A percentile compares a stretch with the other conserved stretches of the same genome.
phyloP scores from a whole-genome alignment of 2,113 vertebrate species.

The Nothocercus nigrocapillus region DNA sequence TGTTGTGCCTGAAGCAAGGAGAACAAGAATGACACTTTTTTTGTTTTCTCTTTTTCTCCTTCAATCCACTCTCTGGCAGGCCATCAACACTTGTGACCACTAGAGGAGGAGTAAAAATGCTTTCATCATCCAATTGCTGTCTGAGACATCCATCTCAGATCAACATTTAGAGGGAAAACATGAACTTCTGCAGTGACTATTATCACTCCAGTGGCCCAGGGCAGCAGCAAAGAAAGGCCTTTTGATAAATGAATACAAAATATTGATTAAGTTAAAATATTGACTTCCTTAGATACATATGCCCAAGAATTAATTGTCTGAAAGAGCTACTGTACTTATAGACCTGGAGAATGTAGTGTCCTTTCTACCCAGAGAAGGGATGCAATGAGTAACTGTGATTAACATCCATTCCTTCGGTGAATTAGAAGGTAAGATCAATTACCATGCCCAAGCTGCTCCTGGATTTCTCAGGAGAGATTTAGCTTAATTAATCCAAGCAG shows the following conservation, averaged over 20 bases:
- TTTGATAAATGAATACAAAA: background rate
- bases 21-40: background rate
- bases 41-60: background rate
- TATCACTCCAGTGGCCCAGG: background rate
- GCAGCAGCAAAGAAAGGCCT: background rate
- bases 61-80: background rate
- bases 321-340: background rate
- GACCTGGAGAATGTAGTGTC: background rate
- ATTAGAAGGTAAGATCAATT: background rate
- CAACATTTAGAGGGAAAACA: background rate
- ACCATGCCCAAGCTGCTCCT: background rate
- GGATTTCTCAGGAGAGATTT: background rate
- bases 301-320: background rate
- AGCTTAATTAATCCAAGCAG: background rate
- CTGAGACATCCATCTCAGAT: background rate
- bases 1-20: background rate
- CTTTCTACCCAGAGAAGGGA: background rate
- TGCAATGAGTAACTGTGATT: background rate
- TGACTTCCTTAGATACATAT: background rate
- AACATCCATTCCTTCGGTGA: background rate
- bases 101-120: background rate
- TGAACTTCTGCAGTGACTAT: background rate
- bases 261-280: background rate
- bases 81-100: background rate
- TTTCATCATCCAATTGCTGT: background rate